A percentile compares a stretch with the other conserved stretches of the same genome.
Conservation (phyloP, 2,113 vertebrate genomes). For the Paramormyrops kingsleyae region DNA sequence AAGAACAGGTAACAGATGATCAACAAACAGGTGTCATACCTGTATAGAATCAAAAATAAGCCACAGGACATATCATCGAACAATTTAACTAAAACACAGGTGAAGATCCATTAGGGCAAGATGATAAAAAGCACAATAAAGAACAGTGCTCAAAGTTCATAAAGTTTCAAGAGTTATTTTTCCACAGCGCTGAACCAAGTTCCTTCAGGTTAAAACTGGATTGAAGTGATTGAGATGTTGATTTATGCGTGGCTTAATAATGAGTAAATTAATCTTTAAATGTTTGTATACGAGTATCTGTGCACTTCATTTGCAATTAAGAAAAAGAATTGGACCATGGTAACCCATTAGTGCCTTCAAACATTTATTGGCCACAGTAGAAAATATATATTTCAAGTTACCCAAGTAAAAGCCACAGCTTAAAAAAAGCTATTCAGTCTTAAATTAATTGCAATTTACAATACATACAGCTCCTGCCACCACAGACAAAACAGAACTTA, state of each 20-base stretch:
- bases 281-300: not conserved
- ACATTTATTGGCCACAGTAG: conserved; percentile 25
- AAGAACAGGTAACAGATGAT: not conserved
- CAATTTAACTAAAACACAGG: not conserved
- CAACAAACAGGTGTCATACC: not conserved
- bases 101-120: not conserved
- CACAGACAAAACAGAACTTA: conserved; percentile 14
- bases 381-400: conserved; percentile 24
- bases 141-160: not conserved
- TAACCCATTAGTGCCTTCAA: not conserved
- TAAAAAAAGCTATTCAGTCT: conserved; percentile 11
- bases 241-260: not conserved
- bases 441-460: conserved; percentile 20
- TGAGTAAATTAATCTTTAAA: not conserved
- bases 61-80: not conserved
- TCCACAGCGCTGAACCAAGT: not conserved
- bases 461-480: conserved; percentile 13
- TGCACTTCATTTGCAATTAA: not conserved
- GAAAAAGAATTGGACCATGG: not conserved
- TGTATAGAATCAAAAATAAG: not conserved
- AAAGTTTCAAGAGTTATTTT: not conserved
- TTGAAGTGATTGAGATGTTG: not conserved
- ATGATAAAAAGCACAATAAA: not conserved
- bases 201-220: not conserved
- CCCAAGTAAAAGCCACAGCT: conserved; percentile 20